A percentile compares a stretch with the other conserved stretches of the same genome.
Evolutionary conservation across 1,140 invertebrate genomes (phyloP).

Genomic region (Drosophila santomea): DNA sequence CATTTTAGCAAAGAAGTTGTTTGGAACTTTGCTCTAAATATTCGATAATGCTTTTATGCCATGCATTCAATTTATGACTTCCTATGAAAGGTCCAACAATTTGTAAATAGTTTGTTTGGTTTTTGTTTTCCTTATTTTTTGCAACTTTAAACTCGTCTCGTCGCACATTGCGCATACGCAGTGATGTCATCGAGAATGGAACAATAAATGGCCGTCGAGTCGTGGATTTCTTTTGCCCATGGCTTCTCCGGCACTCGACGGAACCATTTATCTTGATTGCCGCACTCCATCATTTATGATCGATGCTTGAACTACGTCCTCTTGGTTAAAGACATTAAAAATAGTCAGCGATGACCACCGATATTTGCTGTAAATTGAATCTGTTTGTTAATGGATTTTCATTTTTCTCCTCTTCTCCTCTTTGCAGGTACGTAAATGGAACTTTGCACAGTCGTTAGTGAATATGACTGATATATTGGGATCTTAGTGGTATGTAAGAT

Average conservation of each 20-base stretch:
- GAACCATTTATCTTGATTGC: constrained; percentile 70
- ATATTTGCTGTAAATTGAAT: constrained; percentile 37
- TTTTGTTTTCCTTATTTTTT: constrained; percentile 9
- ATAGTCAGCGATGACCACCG: constrained; percentile 14
- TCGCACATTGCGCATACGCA: constrained; percentile 53
- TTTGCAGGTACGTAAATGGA: constrained; percentile 55
- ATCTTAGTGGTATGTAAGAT: neutral
- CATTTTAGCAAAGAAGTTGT: constrained; percentile 12
- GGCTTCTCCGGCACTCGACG: constrained; percentile 31
- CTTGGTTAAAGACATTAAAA: constrained; percentile 31
- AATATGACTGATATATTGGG: neutral
- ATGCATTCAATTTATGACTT: constrained; percentile 57
- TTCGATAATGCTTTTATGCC: constrained; percentile 71
- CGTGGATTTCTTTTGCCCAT: constrained; percentile 50
- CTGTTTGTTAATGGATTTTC: constrained; percentile 13
- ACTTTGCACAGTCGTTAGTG: neutral
- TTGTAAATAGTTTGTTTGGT: constrained; percentile 54
- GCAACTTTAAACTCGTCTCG: constrained; percentile 25
- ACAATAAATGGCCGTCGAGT: constrained; percentile 28
- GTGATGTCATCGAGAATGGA: constrained; percentile 22
- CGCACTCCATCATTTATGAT: constrained; percentile 75
- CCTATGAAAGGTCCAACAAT: constrained; percentile 26
- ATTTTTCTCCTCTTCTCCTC: constrained; percentile 2
- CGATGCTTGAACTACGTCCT: constrained; percentile 48
- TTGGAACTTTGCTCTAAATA: constrained; percentile 52